Evolutionary conservation across 2,113 vertebrate species (phyloP).

Genomic region (Peromyscus leucopus): DNA sequence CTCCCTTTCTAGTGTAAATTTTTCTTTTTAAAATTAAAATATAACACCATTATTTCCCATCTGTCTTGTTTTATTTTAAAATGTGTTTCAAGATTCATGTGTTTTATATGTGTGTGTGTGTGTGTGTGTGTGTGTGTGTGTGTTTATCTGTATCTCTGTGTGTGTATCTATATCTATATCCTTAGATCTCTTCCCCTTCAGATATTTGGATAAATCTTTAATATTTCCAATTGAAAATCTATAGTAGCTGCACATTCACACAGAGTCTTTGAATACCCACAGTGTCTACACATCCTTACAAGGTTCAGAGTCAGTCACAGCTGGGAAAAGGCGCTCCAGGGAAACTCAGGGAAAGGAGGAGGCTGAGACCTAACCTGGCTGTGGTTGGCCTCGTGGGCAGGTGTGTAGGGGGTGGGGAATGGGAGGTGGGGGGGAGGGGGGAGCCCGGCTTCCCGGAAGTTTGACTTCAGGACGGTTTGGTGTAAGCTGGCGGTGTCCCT

Average conservation of each 20-base stretch:
- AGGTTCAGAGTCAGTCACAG: slow-evolving; percentile 88
- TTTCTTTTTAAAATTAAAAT: neutral
- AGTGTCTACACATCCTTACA: slow-evolving; percentile 97
- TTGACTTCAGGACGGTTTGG: slow-evolving; percentile 84
- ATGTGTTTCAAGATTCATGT: neutral
- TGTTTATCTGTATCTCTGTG: neutral
- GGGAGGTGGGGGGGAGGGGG: slow-evolving; percentile 76
- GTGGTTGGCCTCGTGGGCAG: slow-evolving; percentile 81
- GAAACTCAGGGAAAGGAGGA: slow-evolving; percentile 90
- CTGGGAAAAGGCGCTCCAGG: slow-evolving; percentile 91
- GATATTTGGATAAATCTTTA: slow-evolving; percentile 99
- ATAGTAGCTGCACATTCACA: slow-evolving; percentile 99
- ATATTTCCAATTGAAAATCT: slow-evolving; percentile 99
- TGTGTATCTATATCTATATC: neutral
- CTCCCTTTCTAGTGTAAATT: neutral
- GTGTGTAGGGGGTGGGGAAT: slow-evolving; percentile 81
- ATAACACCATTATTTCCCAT: neutral
- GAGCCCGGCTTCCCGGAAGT: slow-evolving; percentile 91
- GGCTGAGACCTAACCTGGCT: neutral
- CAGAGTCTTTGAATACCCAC: slow-evolving; percentile 93
- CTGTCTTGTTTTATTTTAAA: neutral
- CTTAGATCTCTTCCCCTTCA: slow-evolving; percentile 64
- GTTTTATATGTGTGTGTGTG: neutral
- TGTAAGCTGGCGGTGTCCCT: neutral
- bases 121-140: neutral